A percentile compares a stretch with the other conserved stretches of the same genome.
phyloP scores from a whole-genome alignment of 2,797 vertebrate species.

The Smutsia gigantea region DNA sequence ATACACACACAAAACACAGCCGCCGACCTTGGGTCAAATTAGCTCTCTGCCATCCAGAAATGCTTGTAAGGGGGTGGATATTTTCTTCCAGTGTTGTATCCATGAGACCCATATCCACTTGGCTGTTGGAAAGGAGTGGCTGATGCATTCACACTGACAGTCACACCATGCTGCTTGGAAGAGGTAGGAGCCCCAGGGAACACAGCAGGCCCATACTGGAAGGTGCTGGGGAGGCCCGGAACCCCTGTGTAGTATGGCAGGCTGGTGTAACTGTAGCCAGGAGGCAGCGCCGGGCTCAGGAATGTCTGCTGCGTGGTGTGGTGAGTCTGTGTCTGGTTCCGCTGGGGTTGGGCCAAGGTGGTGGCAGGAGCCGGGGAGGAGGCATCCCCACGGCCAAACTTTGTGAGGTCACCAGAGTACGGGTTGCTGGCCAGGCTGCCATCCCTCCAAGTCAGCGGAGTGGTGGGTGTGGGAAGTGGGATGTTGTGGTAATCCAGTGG shows the following conservation, averaged over 20 bases:
- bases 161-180: slow-evolving; percentile 98
- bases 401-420: slow-evolving; percentile 96
- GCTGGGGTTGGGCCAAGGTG: slow-evolving; percentile 97
- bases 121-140: slow-evolving; percentile 97
- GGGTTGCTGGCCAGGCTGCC: slow-evolving; percentile 96
- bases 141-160: slow-evolving; percentile 96
- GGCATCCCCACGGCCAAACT: slow-evolving; percentile 96
- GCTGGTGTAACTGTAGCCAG: slow-evolving; percentile 99
- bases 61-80: slow-evolving; percentile 83
- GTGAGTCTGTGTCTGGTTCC: slow-evolving; percentile 97
- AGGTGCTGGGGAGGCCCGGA: slow-evolving; percentile 97
- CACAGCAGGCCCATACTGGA: slow-evolving; percentile 98
- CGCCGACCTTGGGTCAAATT: slow-evolving; percentile 81
- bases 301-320: slow-evolving; percentile 98
- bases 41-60: slow-evolving; percentile 83
- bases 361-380: slow-evolving; percentile 97
- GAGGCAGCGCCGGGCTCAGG: slow-evolving; percentile 96
- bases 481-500: slow-evolving; percentile 99
- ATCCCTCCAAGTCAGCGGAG: slow-evolving; percentile 96
- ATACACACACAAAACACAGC: slow-evolving; percentile 83
- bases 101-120: slow-evolving; percentile 97
- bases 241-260: slow-evolving; percentile 99
- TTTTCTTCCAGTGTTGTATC: slow-evolving; percentile 92
- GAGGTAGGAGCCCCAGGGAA: slow-evolving; percentile 99
- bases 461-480: slow-evolving; percentile 96